These are phyloP conservation scores for Sinocyclocheilus anophthalmus DNA, from an alignment of 2,113 vertebrate genomes.

Conservation along the genomic window DNA sequence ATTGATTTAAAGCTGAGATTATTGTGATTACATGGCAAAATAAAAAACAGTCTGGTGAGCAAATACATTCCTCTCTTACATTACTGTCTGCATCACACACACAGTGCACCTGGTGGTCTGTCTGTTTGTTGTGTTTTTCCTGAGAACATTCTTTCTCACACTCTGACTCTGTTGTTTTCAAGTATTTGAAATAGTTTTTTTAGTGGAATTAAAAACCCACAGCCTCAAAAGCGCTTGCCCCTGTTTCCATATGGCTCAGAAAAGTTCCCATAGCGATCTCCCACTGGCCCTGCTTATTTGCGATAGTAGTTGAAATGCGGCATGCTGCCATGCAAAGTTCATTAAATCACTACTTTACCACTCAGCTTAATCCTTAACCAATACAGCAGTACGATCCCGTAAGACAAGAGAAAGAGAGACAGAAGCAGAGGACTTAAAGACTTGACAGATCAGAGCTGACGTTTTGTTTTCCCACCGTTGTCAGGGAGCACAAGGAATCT, in stretches of 20 bases:
- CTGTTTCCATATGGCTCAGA: constrained; percentile 60
- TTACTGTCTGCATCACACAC: constrained; percentile 14
- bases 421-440: constrained; percentile 69
- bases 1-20: constrained; percentile 21
- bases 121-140: constrained; percentile 12
- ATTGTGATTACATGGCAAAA: constrained; percentile 3
- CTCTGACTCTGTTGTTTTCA: constrained; percentile 46
- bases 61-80: constrained; percentile 7
- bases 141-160: constrained; percentile 50
- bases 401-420: constrained; percentile 57
- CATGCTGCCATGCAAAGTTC: constrained; percentile 78
- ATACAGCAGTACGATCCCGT: constrained; percentile 53
- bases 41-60: constrained; percentile 26
- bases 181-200: constrained; percentile 37
- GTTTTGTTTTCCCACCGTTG: constrained; percentile 78
- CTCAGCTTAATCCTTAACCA: constrained; percentile 76
- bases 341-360: constrained; percentile 84
- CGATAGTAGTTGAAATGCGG: constrained; percentile 75
- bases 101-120: constrained; percentile 54
- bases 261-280: constrained; percentile 70
- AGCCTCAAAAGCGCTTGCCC: constrained; percentile 13
- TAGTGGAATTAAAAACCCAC: constrained; percentile 47
- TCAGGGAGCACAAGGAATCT: constrained; percentile 64
- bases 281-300: constrained; percentile 72
- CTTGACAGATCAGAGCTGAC: constrained; percentile 78